Percentiles rank a stretch among this genome's conserved stretches.
These are phyloP conservation scores for Dichetophora obliterata DNA, from an alignment of 2,888 invertebrate species.

Conservation along the genomic window DNA sequence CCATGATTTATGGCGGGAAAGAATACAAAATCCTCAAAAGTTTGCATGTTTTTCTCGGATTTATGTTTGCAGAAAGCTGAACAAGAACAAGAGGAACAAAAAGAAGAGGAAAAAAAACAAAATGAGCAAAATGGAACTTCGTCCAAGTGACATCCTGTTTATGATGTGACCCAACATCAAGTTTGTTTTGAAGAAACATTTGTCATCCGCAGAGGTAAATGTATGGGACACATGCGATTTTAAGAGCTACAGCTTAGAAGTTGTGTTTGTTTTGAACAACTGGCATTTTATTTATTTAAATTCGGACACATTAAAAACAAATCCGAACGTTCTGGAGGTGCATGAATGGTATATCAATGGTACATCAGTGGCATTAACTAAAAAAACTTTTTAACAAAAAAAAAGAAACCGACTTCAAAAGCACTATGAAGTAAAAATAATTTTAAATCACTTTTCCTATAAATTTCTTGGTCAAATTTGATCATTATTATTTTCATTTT, in stretches of 20 bases:
- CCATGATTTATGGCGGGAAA: conserved; percentile 49
- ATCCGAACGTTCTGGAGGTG: too few species aligned
- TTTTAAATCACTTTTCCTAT: too few species aligned
- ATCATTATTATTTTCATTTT: too few species aligned
- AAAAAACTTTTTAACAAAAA: too few species aligned
- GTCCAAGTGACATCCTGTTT: conserved; percentile 35
- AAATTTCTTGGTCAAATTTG: too few species aligned
- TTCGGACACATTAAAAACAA: neutral
- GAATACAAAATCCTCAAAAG: conserved; percentile 44
- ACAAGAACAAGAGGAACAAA: conserved; percentile 42
- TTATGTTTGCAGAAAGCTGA: conserved; percentile 43
- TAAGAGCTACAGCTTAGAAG: conserved; percentile 1
- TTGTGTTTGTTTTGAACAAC: neutral
- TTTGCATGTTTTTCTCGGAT: conserved; percentile 48
- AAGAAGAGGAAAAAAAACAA: conserved; percentile 21
- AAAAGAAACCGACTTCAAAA: too few species aligned
- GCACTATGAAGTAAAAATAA: too few species aligned
- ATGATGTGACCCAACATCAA: conserved; percentile 30
- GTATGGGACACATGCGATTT: conserved; percentile 17
- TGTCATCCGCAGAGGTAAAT: conserved; percentile 26
- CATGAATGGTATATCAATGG: too few species aligned
- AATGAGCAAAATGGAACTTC: conserved; percentile 38
- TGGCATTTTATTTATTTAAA: too few species aligned
- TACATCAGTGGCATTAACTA: too few species aligned
- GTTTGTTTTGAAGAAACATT: conserved; percentile 27